phyloP scores from a whole-genome alignment of 2,113 vertebrate genomes.

The Hemichromis elongatus region DNA sequence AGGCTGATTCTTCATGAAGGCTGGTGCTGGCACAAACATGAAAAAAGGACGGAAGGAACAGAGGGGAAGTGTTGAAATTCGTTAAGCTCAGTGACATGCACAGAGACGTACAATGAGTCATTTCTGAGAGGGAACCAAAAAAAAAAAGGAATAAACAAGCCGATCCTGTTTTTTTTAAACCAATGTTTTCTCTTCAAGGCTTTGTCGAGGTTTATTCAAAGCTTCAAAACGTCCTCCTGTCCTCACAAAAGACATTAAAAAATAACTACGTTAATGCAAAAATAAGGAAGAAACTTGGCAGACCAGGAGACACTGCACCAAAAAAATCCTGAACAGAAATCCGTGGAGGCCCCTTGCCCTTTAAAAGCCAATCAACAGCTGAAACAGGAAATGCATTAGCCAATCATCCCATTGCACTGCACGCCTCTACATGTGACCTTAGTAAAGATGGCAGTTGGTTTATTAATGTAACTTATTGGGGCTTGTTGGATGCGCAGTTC shows the following conservation, averaged over 20 bases:
- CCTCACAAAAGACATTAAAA: not conserved
- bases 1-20: not conserved
- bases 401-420: not conserved
- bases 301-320: not conserved
- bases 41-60: not conserved
- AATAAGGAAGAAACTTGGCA: not conserved
- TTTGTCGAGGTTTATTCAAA: not conserved
- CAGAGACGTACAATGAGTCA: constrained; percentile 6
- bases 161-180: not conserved
- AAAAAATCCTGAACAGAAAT: not conserved
- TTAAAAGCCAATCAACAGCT: not conserved
- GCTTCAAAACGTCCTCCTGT: not conserved
- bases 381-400: not conserved
- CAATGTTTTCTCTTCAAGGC: not conserved
- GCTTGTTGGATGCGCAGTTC: not conserved
- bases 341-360: not conserved
- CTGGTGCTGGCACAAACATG: not conserved
- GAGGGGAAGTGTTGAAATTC: constrained; percentile 31
- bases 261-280: not conserved
- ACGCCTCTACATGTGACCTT: not conserved
- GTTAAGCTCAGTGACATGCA: not conserved
- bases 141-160: not conserved
- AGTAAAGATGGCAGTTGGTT: not conserved
- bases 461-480: rapidly evolving
- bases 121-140: constrained; percentile 1